Evolutionary conservation across 2,113 vertebrate species (phyloP).

Genomic region (Tringa solitaria): DNA sequence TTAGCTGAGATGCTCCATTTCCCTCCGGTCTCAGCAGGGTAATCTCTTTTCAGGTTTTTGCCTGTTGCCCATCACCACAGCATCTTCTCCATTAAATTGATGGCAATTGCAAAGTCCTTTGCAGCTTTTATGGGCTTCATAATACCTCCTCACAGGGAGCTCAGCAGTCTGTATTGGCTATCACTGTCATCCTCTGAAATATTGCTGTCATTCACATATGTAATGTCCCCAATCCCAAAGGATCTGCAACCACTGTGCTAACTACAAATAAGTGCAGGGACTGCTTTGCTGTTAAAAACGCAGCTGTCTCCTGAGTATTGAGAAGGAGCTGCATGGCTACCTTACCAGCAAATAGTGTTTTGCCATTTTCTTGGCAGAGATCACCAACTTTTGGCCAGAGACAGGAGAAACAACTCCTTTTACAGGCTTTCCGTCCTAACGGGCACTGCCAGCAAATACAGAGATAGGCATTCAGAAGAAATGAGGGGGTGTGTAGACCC

Average conservation of each 20-base stretch:
- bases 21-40: not conserved
- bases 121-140: conserved; percentile 50
- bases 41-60: not conserved
- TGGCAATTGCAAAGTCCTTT: conserved; percentile 47
- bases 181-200: conserved; percentile 53
- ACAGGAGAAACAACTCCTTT: not conserved
- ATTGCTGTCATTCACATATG: conserved; percentile 20
- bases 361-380: not conserved
- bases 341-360: not conserved
- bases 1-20: not conserved
- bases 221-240: not conserved
- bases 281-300: not conserved
- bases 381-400: not conserved
- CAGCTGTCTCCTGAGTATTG: not conserved
- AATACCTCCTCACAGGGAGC: conserved; percentile 25
- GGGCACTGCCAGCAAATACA: accelerated
- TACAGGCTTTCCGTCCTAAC: not conserved
- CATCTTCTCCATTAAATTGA: conserved; percentile 33
- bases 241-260: not conserved
- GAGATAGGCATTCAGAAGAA: not conserved
- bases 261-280: not conserved
- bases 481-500: not conserved
- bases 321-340: not conserved
- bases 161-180: conserved; percentile 27
- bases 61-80: not conserved